phyloP scores from a whole-genome alignment of 30 jellyfish, hydroid and myxozoan species.

The Hydra vulgaris region DNA sequence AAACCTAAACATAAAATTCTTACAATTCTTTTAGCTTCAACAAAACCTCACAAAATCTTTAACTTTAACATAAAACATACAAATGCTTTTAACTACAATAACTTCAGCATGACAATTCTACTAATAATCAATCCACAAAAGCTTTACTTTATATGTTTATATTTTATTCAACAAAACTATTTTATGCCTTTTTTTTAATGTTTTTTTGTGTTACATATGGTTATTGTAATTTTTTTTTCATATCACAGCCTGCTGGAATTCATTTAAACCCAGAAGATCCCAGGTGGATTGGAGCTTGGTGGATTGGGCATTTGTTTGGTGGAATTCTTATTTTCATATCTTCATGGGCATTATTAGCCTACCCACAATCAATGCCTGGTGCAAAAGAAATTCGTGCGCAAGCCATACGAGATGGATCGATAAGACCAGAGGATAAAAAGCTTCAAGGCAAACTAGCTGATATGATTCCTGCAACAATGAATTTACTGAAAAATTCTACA shows the following conservation, averaged over 20 bases:
- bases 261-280: slow-evolving; percentile 94
- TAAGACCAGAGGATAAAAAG: slow-evolving; percentile 85
- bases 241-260: slow-evolving; percentile 91
- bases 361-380: slow-evolving; percentile 98
- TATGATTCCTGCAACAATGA: slow-evolving; percentile 88
- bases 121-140: too few relatives aligned
- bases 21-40: too few relatives aligned
- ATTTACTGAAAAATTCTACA: slow-evolving; percentile 70
- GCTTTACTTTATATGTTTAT: too few relatives aligned
- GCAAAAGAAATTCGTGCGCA: slow-evolving; percentile 65
- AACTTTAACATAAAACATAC: too few relatives aligned
- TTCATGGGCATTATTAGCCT: slow-evolving; percentile 88
- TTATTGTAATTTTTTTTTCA: too few relatives aligned
- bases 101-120: too few relatives aligned
- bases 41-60: too few relatives aligned
- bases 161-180: too few relatives aligned
- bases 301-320: slow-evolving; percentile 97
- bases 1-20: too few relatives aligned
- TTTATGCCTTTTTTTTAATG: too few relatives aligned
- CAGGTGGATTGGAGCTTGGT: slow-evolving; percentile 98
- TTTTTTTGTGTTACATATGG: too few relatives aligned
- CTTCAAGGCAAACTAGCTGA: slow-evolving; percentile 78
- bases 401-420: slow-evolving; percentile 85
- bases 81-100: too few relatives aligned
- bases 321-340: slow-evolving; percentile 72